Evolutionary conservation across 2,113 vertebrate species (phyloP).

Genomic region (Chloroceryle aenea): DNA sequence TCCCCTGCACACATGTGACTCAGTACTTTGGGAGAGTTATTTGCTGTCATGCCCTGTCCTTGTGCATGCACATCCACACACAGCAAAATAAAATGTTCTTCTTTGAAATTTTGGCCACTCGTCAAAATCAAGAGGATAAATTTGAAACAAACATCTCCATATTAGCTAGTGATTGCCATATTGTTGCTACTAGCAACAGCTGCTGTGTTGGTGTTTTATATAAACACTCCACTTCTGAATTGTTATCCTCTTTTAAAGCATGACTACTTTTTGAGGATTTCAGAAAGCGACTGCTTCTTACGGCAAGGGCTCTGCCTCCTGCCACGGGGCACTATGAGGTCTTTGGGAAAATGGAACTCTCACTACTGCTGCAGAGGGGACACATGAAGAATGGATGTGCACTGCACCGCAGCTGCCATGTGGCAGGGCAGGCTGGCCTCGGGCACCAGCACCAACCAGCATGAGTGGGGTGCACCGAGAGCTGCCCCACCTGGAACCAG

Average conservation of each 20-base stretch:
- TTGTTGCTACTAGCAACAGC: slow-evolving; percentile 63
- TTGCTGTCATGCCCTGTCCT: background rate
- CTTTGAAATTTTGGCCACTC: slow-evolving; percentile 19
- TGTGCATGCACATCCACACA: background rate
- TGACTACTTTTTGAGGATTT: slow-evolving; percentile 29
- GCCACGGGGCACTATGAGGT: background rate
- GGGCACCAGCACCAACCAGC: rapidly evolving
- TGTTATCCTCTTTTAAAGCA: background rate
- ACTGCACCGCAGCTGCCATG: rapidly evolving
- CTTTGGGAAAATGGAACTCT: background rate
- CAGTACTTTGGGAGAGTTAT: background rate
- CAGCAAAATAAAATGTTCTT: slow-evolving; percentile 61
- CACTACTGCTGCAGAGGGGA: rapidly evolving
- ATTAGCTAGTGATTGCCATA: slow-evolving; percentile 49
- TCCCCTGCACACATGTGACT: background rate
- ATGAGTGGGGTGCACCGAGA: rapidly evolving
- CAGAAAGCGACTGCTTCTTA: background rate
- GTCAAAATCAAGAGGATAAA: slow-evolving; percentile 56
- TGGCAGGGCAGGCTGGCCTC: rapidly evolving
- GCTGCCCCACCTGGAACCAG: background rate
- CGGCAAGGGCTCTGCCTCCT: background rate
- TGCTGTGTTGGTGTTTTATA: slow-evolving; percentile 15
- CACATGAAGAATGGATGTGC: rapidly evolving
- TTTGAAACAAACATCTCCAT: slow-evolving; percentile 50
- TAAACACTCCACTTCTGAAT: slow-evolving; percentile 31